Evolutionary conservation across 92 coral and sea anemone genomes (phyloP).

Genomic region (Heliopora coerulea): DNA sequence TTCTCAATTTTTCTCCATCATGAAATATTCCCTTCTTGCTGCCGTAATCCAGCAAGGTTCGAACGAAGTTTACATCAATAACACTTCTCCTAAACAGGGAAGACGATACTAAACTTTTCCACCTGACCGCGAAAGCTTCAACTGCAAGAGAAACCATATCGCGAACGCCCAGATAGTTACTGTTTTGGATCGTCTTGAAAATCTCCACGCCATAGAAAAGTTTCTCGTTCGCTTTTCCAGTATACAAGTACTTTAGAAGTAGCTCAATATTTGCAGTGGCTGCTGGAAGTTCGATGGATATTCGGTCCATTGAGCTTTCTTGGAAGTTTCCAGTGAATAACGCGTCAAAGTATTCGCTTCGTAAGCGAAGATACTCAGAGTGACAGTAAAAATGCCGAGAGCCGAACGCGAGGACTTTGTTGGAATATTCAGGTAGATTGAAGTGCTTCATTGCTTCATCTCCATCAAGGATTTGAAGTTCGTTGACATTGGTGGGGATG

Average conservation of each 20-base stretch:
- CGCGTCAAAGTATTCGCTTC: constrained; percentile 88
- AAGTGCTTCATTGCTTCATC: constrained; percentile 87
- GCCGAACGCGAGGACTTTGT: constrained; percentile 74
- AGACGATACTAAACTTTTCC: constrained; percentile 81
- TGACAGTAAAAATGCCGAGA: constrained; percentile 81
- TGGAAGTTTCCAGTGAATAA: constrained; percentile 70
- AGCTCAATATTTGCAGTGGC: constrained; percentile 76
- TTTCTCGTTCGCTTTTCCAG: constrained; percentile 67
- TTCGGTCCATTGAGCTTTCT: constrained; percentile 74
- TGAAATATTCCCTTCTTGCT: constrained; percentile 72
- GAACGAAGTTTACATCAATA: constrained; percentile 73
- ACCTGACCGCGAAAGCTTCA: constrained; percentile 69
- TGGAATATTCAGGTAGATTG: constrained; percentile 83
- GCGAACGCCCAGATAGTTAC: constrained; percentile 80
- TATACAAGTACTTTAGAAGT: constrained; percentile 71
- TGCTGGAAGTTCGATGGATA: constrained; percentile 78
- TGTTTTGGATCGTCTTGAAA: constrained; percentile 76
- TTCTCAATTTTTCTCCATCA: constrained; percentile 78
- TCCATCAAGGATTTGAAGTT: constrained; percentile 76
- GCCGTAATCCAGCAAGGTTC: constrained; percentile 73
- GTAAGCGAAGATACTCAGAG: constrained; percentile 74
- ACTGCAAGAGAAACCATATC: constrained; percentile 68
- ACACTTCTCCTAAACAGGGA: constrained; percentile 78
- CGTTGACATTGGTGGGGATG: constrained; percentile 52
- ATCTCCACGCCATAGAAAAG: constrained; percentile 75